Evolutionary conservation across 2,113 vertebrate genomes (phyloP).

Genomic region (Reinhardtius hippoglossoides): DNA sequence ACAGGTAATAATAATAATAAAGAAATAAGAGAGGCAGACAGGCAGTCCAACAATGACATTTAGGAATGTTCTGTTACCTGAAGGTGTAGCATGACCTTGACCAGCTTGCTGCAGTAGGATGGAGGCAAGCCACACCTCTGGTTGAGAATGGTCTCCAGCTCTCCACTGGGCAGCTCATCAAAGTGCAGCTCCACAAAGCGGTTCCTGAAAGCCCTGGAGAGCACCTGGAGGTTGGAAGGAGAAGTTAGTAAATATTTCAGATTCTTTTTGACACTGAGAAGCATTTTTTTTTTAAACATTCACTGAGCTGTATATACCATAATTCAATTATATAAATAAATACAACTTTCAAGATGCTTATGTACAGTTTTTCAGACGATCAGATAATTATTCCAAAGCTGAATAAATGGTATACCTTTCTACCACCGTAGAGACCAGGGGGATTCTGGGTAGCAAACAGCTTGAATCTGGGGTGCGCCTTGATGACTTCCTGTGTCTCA

Average conservation of each 20-base stretch:
- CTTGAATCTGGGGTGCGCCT: constrained; percentile 95
- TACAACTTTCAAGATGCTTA: no score
- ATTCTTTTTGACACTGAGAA: background rate
- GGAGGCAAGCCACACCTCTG: constrained; percentile 92
- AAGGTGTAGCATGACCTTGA: constrained; percentile 95
- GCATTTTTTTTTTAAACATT: background rate
- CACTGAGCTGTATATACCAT: no score
- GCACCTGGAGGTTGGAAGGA: constrained; percentile 80
- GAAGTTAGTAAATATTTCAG: background rate
- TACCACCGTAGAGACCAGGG: constrained; percentile 95
- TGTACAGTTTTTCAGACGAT: background rate
- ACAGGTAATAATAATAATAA: background rate
- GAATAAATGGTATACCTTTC: constrained; percentile 86
- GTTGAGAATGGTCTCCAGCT: constrained; percentile 94
- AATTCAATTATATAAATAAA: no score
- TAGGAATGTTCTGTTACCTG: constrained; percentile 85
- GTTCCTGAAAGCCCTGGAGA: constrained; percentile 97
- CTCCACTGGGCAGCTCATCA: constrained; percentile 91
- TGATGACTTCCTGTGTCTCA: constrained; percentile 97
- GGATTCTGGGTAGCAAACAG: constrained; percentile 98
- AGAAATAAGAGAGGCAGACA: no score
- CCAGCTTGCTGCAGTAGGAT: constrained; percentile 93
- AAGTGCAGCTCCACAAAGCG: constrained; percentile 98
- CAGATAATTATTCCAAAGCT: background rate
- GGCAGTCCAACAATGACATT: background rate